Evolutionary conservation across 2,113 vertebrate genomes (phyloP), one percentile per base, ranked within the genome.

Genomic region (Chlorodrepanis virens): DNA sequence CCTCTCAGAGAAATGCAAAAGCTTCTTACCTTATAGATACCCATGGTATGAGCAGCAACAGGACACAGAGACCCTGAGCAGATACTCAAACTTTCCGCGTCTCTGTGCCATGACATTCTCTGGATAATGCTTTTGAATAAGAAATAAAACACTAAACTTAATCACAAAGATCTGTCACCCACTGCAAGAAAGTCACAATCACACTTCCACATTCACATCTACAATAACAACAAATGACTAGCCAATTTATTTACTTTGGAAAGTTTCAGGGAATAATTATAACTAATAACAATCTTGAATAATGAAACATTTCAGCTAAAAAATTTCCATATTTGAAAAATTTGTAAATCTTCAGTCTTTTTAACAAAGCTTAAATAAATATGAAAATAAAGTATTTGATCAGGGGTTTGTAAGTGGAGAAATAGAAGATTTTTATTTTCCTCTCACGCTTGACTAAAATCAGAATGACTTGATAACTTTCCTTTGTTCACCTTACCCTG

Each of bases 11-110:
- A 67, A 60, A 63, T 4, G 28, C 24, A 80, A 18, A 57, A 39
- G 24, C 11, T 68, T n/a, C 37, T 57, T 10, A 76, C 21, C 14
- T 33, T 39, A 19, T n/a, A 44, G 44, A 37, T 3, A 77, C 28
- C 20, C 35, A 23, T 10, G 7, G 28, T 23, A 25, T 24, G 35
- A 77, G 28, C 11, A 8, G 14, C 0, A 0, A 23, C 28, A 31
- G 17, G 15, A 54, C 44, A 39, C 39, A 25, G 37, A 71, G 39
- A 60, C 8, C 3, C 29, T 64, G 42, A 70, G 47, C 33, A 78
- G 40, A 13, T 12, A 31, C 22, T 33, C 31, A 45, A 20, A 28
- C 9, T 17, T 78, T 40, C 54, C 60, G 27, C 2, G 0, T 52
- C 33, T 15, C 24, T n/a, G 20, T 60, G 56, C n/a, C 37, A 18